Evolutionary conservation across 2,113 vertebrate species (phyloP).

Genomic region (Phoxinus phoxinus): DNA sequence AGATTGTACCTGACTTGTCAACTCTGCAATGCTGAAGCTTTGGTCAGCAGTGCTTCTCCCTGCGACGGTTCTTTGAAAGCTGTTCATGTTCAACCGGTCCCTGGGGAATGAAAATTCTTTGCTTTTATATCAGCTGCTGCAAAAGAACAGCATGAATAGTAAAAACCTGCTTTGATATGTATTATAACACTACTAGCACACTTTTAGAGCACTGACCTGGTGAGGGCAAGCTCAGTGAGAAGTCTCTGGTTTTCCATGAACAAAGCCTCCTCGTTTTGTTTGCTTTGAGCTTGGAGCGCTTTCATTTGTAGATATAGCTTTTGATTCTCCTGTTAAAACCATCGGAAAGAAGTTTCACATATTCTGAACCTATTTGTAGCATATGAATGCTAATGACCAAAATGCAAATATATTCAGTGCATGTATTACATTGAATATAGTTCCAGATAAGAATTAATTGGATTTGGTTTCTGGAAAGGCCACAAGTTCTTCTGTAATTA

Average conservation of each 20-base stretch:
- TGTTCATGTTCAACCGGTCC: slow-evolving; percentile 78
- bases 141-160: background rate
- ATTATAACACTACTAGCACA: background rate
- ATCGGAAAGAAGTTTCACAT: background rate
- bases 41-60: slow-evolving; percentile 67
- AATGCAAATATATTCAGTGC: slow-evolving; percentile 18
- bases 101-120: slow-evolving; percentile 67
- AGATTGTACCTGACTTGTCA: slow-evolving; percentile 79
- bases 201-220: slow-evolving; percentile 77
- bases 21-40: slow-evolving; percentile 75
- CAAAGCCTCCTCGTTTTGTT: slow-evolving; percentile 87
- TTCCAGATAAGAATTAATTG: slow-evolving; percentile 13
- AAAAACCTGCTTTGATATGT: background rate
- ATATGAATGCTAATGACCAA: slow-evolving; percentile 21
- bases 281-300: slow-evolving; percentile 83
- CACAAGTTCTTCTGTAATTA: background rate
- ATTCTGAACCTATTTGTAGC: background rate
- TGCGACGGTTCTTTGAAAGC: slow-evolving; percentile 59
- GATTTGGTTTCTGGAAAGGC: background rate
- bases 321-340: slow-evolving; percentile 87
- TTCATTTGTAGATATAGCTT: slow-evolving; percentile 88
- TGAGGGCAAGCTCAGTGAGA: slow-evolving; percentile 76
- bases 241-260: slow-evolving; percentile 89
- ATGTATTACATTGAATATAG: background rate
- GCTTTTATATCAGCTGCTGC: background rate